Evolutionary conservation across 2,888 invertebrate species (phyloP).

Genomic region (Aleiodes leptofemur): DNA sequence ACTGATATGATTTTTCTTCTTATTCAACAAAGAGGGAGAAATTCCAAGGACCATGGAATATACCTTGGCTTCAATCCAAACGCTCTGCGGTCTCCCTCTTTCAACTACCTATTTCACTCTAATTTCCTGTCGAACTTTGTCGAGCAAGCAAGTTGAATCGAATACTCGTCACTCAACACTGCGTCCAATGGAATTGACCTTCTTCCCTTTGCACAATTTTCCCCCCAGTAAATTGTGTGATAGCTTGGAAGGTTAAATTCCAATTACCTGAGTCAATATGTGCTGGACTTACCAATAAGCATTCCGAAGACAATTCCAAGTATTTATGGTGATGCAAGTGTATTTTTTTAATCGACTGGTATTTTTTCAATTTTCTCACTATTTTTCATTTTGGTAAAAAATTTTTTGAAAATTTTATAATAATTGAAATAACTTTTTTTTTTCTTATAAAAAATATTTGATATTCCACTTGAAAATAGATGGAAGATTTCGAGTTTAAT

Average conservation of each 20-base stretch:
- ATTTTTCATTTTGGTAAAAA: too few relatives aligned
- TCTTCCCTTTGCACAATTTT: conserved; percentile 12
- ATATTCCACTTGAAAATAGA: too few relatives aligned
- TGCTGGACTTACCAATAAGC: conserved; percentile 51
- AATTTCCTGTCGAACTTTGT: conserved; percentile 31
- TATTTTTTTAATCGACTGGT: conserved; percentile 53
- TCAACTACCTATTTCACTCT: conserved; percentile 22
- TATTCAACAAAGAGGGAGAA: background rate
- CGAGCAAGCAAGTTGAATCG: conserved; percentile 24
- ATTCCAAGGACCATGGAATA: background rate
- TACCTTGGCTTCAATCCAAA: conserved; percentile 26
- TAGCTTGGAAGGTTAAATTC: conserved; percentile 52
- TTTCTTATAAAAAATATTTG: too few relatives aligned
- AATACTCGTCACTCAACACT: conserved; percentile 33
- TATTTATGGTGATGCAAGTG: conserved; percentile 40
- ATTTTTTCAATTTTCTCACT: background rate
- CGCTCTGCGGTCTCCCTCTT: conserved; percentile 2
- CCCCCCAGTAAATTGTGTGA: conserved; percentile 13
- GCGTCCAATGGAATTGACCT: conserved; percentile 22
- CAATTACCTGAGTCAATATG: conserved; percentile 59
- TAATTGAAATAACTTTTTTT: too few relatives aligned
- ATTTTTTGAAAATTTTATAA: too few relatives aligned
- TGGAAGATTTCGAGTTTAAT: too few relatives aligned
- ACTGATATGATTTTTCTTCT: background rate
- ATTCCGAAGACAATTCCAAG: conserved; percentile 46